Conservation (phyloP, 1,140 invertebrate species). For the Ceratosolen solmsi region DNA sequence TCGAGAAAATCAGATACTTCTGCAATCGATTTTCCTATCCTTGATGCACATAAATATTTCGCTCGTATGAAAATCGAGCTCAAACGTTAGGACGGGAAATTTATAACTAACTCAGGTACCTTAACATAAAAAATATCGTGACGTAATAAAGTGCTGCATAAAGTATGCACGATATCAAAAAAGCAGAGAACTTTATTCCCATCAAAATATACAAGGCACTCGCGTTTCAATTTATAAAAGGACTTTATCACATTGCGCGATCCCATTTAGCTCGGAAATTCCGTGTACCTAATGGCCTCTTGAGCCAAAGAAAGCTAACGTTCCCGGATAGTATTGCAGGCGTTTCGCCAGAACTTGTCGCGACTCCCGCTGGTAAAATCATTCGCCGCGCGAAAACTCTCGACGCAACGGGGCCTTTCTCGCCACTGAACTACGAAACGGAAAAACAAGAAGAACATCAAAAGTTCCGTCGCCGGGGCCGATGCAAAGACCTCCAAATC, state of each 20-base stretch:
- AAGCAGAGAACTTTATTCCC: neutral
- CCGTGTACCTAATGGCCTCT: neutral
- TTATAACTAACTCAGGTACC: too few relatives aligned
- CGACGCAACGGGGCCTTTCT: neutral
- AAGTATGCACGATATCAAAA: neutral
- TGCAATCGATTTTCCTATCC: neutral
- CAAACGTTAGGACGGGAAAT: neutral
- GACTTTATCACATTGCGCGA: neutral
- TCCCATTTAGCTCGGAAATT: neutral
- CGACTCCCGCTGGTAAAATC: too few relatives aligned
- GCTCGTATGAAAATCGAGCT: neutral
- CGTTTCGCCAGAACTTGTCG: too few relatives aligned
- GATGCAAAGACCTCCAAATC: constrained; percentile 27
- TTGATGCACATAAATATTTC: neutral
- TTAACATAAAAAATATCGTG: neutral
- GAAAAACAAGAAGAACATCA: too few relatives aligned
- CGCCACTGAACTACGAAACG: too few relatives aligned
- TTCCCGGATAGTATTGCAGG: too few relatives aligned
- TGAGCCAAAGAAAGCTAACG: neutral
- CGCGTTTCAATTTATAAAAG: neutral
- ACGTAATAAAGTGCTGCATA: neutral
- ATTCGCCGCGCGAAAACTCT: neutral
- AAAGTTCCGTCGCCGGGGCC: too few relatives aligned
- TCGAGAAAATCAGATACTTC: neutral
- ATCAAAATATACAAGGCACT: neutral